Conservation (phyloP, 2,113 vertebrate genomes). For the Anguilla rostrata region DNA sequence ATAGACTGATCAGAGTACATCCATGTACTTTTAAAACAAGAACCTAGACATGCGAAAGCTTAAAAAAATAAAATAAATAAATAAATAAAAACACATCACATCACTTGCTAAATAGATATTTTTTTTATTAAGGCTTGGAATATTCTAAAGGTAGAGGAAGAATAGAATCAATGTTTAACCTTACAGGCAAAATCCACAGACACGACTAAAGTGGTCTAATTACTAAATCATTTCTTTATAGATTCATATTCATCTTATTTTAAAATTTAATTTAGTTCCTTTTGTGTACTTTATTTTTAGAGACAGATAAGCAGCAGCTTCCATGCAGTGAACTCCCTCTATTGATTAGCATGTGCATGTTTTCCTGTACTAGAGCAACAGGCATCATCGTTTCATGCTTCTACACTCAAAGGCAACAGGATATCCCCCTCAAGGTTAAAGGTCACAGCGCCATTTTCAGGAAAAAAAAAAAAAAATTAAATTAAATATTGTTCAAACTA, state of each 20-base stretch:
- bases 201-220: constrained; percentile 73
- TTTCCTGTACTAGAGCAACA: constrained; percentile 60
- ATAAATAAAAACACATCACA: constrained; percentile 43
- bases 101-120: constrained; percentile 75
- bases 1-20: not conserved
- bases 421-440: constrained; percentile 7
- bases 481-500: constrained; percentile 4
- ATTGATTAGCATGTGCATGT: constrained; percentile 71
- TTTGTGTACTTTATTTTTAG: constrained; percentile 73
- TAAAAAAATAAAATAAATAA: constrained; percentile 40
- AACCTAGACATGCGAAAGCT: constrained; percentile 38
- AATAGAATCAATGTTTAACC: constrained; percentile 72
- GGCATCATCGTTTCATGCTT: constrained; percentile 74
- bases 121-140: constrained; percentile 93
- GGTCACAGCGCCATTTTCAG: constrained; percentile 34
- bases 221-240: constrained; percentile 61
- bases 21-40: not conserved
- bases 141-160: constrained; percentile 72
- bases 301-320: constrained; percentile 65
- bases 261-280: constrained; percentile 65
- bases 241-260: constrained; percentile 45
- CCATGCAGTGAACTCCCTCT: constrained; percentile 75
- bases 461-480: constrained; percentile 23
- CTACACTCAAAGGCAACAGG: constrained; percentile 38
- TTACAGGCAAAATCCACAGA: constrained; percentile 75